These are phyloP conservation scores for Poeciliopsis turneri DNA, from an alignment of 2,797 vertebrate species.

Conservation along the genomic window DNA sequence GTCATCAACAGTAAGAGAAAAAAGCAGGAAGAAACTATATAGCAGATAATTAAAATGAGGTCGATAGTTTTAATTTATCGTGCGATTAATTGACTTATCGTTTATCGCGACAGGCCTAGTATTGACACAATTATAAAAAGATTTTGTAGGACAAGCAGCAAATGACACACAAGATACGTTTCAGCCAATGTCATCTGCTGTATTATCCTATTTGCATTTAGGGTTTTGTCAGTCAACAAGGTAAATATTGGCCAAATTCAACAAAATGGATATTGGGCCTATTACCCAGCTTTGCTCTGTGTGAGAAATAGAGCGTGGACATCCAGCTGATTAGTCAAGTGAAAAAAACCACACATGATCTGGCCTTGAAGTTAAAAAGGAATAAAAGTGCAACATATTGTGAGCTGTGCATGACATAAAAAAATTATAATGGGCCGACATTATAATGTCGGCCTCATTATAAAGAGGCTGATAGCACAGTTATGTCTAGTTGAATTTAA, in stretches of 20 bases:
- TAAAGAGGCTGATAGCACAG: too few relatives aligned
- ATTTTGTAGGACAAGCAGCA: not conserved
- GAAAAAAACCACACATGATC: not conserved
- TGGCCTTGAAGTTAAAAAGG: not conserved
- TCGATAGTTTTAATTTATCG: too few relatives aligned
- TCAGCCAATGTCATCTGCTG: not conserved
- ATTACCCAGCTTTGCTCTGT: not conserved
- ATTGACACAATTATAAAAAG: not conserved
- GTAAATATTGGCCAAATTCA: not conserved
- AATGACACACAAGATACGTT: not conserved
- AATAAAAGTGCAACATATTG: too few relatives aligned
- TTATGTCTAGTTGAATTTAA: too few relatives aligned
- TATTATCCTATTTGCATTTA: not conserved
- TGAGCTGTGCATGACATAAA: too few relatives aligned
- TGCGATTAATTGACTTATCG: too few relatives aligned
- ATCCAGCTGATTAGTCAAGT: not conserved
- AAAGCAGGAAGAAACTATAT: too few relatives aligned
- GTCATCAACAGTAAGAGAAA: too few relatives aligned
- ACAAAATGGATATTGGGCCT: not conserved
- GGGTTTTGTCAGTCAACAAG: not conserved
- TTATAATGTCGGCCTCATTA: too few relatives aligned
- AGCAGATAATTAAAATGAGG: too few relatives aligned
- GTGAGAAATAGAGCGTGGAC: not conserved
- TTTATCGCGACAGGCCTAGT: too few relatives aligned
- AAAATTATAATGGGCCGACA: too few relatives aligned